phyloP scores from a whole-genome alignment of 2,113 vertebrate species.

The Ictidomys tridecemlineatus region DNA sequence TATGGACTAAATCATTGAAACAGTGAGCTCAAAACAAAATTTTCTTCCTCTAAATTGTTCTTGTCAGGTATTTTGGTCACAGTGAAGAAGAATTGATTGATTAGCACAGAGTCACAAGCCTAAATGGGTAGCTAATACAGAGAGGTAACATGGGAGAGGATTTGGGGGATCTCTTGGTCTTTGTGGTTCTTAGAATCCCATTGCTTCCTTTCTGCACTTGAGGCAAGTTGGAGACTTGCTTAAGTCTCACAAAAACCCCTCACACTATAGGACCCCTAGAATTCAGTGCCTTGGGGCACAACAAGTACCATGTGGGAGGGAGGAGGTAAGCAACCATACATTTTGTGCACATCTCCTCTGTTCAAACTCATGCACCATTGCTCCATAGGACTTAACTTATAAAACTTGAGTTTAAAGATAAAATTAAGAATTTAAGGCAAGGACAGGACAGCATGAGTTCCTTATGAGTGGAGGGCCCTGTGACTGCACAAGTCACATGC shows the following conservation, averaged over 20 bases:
- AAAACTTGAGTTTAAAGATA: neutral
- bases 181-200: neutral
- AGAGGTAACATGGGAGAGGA: neutral
- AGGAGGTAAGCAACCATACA: neutral
- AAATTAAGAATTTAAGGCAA: neutral
- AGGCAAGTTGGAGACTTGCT: neutral
- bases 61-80: too few relatives aligned
- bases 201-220: neutral
- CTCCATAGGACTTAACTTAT: neutral
- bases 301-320: accelerated
- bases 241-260: neutral
- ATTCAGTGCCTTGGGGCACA: neutral
- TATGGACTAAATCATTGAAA: too few relatives aligned
- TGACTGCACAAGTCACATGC: neutral
- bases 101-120: neutral
- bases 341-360: neutral
- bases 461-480: neutral
- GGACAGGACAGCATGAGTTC: neutral
- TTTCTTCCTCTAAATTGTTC: too few relatives aligned
- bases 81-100: too few relatives aligned
- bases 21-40: too few relatives aligned
- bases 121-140: neutral
- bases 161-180: neutral
- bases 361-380: neutral
- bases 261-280: neutral